Evolutionary conservation across 1,140 invertebrate genomes (phyloP), one percentile per base, ranked within the genome.

Genomic region (Musca vetustissima): DNA sequence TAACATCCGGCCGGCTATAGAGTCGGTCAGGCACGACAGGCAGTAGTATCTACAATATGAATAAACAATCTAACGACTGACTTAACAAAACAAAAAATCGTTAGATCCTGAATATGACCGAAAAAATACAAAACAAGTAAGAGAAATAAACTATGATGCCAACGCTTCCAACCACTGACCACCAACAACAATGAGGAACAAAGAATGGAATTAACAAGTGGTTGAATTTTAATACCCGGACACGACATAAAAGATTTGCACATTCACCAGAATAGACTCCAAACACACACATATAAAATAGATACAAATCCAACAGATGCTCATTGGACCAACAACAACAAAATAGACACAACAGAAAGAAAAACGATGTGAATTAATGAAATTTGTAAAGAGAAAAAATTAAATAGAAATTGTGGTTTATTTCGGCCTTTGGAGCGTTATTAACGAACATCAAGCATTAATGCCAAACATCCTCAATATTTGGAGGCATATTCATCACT

Each of bases 151-250:
- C n/a, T 57, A 2, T 8, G 7, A 43, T 2, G 36, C 36, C 28
- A 28, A 4, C 28, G 28, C 36, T 43, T 4, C 6, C 36, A 4
- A 13, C 6, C 36, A 6, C 36, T 13, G 11, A 43, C 36, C 28
- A 13, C 6, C 36, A 6, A 19, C 17, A 19, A 21, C 49, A 52
- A 19, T 52, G 49, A 52, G 21, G n/a, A 28, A 57, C 8, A 57
- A 57, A 61, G 57, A 61, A 21, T 61, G 28, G 57, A 61, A 61
- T 61, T 61, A 61, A 61, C 57, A 61, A 61, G 57, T 61, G 57
- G 57, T 61, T 61, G 57, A 43, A 61, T 36, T 61, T 61, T 61
- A 36, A 61, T 36, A 36, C 28, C 57, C 28, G 21, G 21, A 61
- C 57, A 61, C 36, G 57, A 61, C 57, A 61, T 14, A n/a, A 32